Percentiles rank a stretch among this genome's conserved stretches.
These are phyloP conservation scores for Anoplopoma fimbria DNA, from an alignment of 2,113 vertebrate genomes.

Conservation along the genomic window DNA sequence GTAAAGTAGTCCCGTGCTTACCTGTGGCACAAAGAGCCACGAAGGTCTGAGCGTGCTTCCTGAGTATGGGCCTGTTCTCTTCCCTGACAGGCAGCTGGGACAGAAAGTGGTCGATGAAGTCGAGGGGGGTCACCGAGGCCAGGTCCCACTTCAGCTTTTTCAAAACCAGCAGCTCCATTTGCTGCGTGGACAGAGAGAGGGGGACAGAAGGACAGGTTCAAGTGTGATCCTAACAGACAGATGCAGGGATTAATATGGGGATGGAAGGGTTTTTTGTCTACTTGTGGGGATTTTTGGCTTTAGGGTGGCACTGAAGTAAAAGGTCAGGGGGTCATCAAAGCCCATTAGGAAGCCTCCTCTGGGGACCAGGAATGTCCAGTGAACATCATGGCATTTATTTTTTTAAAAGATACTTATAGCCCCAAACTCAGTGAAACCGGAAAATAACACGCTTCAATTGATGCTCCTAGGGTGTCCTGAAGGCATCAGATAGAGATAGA, in stretches of 20 bases:
- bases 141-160: slow-evolving; percentile 98
- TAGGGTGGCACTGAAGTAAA: neutral
- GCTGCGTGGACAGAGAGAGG: slow-evolving; percentile 76
- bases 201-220: slow-evolving; percentile 37
- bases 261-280: neutral
- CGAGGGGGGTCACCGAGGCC: slow-evolving; percentile 93
- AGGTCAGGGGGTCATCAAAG: neutral
- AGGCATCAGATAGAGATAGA: no score
- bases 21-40: slow-evolving; percentile 96
- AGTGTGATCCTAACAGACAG: slow-evolving; percentile 1
- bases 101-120: slow-evolving; percentile 97
- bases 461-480: no score
- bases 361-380: neutral
- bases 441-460: no score
- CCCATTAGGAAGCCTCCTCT: neutral
- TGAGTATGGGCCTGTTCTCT: slow-evolving; percentile 90
- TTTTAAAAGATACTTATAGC: neutral
- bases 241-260: slow-evolving; percentile 21
- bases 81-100: slow-evolving; percentile 90
- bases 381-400: neutral
- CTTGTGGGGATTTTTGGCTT: slow-evolving; percentile 12
- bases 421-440: no score
- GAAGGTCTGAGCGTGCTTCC: slow-evolving; percentile 96
- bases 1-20: slow-evolving; percentile 65
- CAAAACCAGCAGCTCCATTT: slow-evolving; percentile 95